phyloP scores from a whole-genome alignment of 2,888 invertebrate genomes.

The Arctia plantaginis region DNA sequence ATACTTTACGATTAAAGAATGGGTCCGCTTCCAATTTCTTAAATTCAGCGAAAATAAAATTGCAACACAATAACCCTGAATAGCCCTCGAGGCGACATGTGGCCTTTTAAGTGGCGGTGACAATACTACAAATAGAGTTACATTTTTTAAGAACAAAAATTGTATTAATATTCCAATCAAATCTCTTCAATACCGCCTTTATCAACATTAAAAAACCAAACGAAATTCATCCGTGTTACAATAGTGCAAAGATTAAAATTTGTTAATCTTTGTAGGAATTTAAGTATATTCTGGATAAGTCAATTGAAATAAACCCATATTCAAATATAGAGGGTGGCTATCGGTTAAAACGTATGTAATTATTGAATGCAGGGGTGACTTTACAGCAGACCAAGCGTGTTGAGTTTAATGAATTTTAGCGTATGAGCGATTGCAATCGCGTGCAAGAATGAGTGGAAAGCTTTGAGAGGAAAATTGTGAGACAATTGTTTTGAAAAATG shows the following conservation, averaged over 20 bases:
- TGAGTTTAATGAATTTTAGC: constrained; percentile 80
- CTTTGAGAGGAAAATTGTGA: constrained; percentile 54
- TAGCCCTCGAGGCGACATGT: constrained; percentile 84
- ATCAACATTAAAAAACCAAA: constrained; percentile 26
- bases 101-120: constrained; percentile 85
- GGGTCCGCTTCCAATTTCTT: background rate
- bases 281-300: constrained; percentile 63
- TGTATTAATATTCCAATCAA: constrained; percentile 70
- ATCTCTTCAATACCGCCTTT: constrained; percentile 58
- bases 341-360: constrained; percentile 85
- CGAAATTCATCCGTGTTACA: constrained; percentile 26
- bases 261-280: constrained; percentile 7
- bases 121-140: constrained; percentile 85
- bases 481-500: constrained; percentile 37
- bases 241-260: constrained; percentile 36
- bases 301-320: constrained; percentile 82
- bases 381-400: constrained; percentile 76
- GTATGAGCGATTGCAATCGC: constrained; percentile 69
- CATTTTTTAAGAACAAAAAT: constrained; percentile 78
- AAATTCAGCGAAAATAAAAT: constrained; percentile 49
- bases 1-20: background rate
- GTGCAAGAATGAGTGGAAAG: constrained; percentile 56
- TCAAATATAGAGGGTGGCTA: constrained; percentile 81
- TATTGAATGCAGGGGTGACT: constrained; percentile 73
- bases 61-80: constrained; percentile 73